Conservation (phyloP, 1,140 invertebrate species). For the Zaprionus tsacasi region DNA sequence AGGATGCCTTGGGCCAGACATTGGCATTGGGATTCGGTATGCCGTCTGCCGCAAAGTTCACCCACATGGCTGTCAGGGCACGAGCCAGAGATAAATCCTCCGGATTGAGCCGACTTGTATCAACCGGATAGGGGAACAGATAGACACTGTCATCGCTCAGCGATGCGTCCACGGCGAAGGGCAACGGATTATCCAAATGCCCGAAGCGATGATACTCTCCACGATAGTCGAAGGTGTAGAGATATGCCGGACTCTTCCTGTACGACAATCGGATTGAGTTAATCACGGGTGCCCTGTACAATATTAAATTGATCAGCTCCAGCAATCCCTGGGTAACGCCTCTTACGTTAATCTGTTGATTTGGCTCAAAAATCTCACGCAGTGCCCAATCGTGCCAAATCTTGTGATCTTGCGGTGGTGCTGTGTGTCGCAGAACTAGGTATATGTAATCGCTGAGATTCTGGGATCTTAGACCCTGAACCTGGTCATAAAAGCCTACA, state of each 20-base stretch:
- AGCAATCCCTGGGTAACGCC: constrained; percentile 59
- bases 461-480: constrained; percentile 47
- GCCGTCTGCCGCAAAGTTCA: constrained; percentile 58
- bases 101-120: constrained; percentile 60
- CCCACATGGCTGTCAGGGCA: constrained; percentile 71
- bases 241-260: constrained; percentile 53
- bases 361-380: constrained; percentile 60
- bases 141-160: constrained; percentile 82
- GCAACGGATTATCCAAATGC: constrained; percentile 59
- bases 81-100: constrained; percentile 66
- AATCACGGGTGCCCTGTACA: constrained; percentile 72
- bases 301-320: constrained; percentile 71
- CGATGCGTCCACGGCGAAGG: constrained; percentile 75
- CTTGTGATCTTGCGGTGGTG: constrained; percentile 57
- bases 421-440: constrained; percentile 65
- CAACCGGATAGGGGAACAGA: constrained; percentile 77
- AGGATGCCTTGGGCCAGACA: constrained; percentile 66
- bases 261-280: constrained; percentile 57
- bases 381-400: constrained; percentile 73
- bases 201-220: constrained; percentile 75
- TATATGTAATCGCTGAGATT: constrained; percentile 79
- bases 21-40: constrained; percentile 55
- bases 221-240: constrained; percentile 80
- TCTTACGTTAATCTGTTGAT: constrained; percentile 30
- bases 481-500: constrained; percentile 68